phyloP scores from a whole-genome alignment of 1,140 invertebrate species.

The Bombus confusus region DNA sequence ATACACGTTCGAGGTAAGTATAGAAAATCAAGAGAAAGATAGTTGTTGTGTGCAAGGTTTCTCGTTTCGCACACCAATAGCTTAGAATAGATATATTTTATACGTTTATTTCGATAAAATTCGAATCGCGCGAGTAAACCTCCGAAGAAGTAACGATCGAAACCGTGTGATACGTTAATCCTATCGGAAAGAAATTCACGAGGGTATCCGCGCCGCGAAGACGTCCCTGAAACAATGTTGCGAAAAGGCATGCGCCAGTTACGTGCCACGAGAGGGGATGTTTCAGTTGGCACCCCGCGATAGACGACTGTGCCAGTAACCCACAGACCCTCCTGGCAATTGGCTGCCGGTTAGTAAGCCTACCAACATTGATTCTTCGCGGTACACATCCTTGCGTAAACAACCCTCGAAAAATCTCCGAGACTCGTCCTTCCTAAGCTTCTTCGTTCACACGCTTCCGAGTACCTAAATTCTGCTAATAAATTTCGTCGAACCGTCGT shows the following conservation, averaged over 20 bases:
- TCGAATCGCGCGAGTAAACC: no score
- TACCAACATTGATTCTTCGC: slow-evolving; percentile 60
- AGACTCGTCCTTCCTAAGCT: background rate
- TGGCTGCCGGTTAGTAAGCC: slow-evolving; percentile 79
- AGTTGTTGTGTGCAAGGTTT: background rate
- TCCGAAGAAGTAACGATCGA: background rate
- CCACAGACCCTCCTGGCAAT: slow-evolving; percentile 77
- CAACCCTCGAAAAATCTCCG: slow-evolving; percentile 25
- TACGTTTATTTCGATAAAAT: no score
- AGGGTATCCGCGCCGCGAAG: slow-evolving; percentile 5
- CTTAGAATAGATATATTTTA: no score
- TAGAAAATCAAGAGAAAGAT: background rate
- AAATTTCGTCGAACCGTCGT: background rate
- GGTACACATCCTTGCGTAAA: slow-evolving; percentile 55
- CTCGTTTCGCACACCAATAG: no score
- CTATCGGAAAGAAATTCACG: no score
- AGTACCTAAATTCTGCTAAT: background rate
- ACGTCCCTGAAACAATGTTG: slow-evolving; percentile 48
- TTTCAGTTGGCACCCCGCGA: slow-evolving; percentile 74
- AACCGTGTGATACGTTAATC: background rate
- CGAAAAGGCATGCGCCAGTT: slow-evolving; percentile 76
- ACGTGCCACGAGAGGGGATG: slow-evolving; percentile 67
- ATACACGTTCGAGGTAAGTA: slow-evolving; percentile 80
- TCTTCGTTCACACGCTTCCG: background rate
- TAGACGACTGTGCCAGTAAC: slow-evolving; percentile 80